Evolutionary conservation across 2,797 vertebrate species (phyloP).

Genomic region (Cetoscarus ocellatus): DNA sequence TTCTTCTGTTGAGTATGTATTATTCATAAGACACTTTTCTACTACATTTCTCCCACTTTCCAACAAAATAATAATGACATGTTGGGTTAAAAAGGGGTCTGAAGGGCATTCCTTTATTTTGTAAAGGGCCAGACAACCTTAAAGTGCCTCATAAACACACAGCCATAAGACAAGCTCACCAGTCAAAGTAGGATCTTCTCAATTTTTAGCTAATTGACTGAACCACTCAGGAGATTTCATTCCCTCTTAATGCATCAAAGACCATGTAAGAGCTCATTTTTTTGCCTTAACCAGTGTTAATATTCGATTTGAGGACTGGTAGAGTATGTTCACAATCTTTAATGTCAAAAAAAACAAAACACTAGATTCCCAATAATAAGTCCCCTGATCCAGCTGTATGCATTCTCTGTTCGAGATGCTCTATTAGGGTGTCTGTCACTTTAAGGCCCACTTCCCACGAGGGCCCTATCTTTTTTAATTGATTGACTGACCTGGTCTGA

Average conservation of each 20-base stretch:
- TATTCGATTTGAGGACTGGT: too few species aligned
- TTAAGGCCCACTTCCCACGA: too few species aligned
- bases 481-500: too few species aligned
- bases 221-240: conserved; percentile 40
- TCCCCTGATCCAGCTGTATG: too few species aligned
- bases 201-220: conserved; percentile 56
- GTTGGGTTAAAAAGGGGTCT: conserved; percentile 59
- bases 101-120: conserved; percentile 80
- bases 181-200: conserved; percentile 53
- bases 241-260: conserved; percentile 38
- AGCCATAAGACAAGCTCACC: conserved; percentile 55
- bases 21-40: conserved; percentile 70
- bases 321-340: too few species aligned
- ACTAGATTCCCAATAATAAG: too few species aligned
- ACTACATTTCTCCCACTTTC: conserved; percentile 62
- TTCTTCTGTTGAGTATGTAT: conserved; percentile 71
- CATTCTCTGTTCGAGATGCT: too few species aligned
- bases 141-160: conserved; percentile 76
- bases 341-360: too few species aligned
- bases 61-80: conserved; percentile 68
- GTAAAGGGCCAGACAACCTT: conserved; percentile 70
- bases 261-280: neutral
- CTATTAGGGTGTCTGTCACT: too few species aligned
- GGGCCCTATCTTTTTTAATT: too few species aligned
- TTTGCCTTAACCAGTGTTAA: too few species aligned